Conservation (phyloP, 2,888 invertebrate genomes). For the Petrolisthes cinctipes region DNA sequence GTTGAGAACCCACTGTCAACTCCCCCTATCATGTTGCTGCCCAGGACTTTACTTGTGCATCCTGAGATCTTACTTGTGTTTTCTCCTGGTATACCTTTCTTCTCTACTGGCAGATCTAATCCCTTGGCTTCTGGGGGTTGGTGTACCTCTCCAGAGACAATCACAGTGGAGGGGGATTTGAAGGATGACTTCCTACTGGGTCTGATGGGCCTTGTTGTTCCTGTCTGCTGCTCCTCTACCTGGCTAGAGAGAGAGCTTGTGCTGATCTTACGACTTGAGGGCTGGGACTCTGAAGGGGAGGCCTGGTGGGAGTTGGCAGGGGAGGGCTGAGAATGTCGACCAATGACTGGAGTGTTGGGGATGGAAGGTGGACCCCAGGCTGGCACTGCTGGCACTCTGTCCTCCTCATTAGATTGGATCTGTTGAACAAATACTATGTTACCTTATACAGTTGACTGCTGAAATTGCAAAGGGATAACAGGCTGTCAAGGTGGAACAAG, state of each 20-base stretch:
- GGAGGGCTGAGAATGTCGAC: constrained; percentile 34
- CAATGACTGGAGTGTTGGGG: constrained; percentile 64
- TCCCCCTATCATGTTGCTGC: constrained; percentile 15
- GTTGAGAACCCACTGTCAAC: constrained; percentile 62
- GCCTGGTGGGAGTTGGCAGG: not conserved
- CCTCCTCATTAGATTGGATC: constrained; percentile 65
- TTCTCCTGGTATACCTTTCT: not conserved
- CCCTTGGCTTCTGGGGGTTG: not conserved
- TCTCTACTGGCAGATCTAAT: not conserved
- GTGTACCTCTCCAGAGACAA: constrained; percentile 44
- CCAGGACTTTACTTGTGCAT: not conserved
- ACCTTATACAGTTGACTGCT: too few relatives aligned
- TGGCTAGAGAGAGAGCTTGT: constrained; percentile 18
- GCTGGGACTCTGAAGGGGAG: not conserved
- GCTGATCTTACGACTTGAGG: constrained; percentile 18
- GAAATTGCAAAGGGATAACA: too few relatives aligned
- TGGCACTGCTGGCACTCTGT: constrained; percentile 62
- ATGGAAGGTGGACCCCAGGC: constrained; percentile 65
- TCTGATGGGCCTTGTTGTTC: not conserved
- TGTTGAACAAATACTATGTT: constrained; percentile 4
- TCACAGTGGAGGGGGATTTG: constrained; percentile 7
- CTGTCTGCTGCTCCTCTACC: not conserved
- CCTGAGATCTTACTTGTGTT: not conserved
- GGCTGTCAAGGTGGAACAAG: too few relatives aligned
- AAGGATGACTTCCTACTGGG: not conserved